Evolutionary conservation across 2,888 invertebrate genomes (phyloP).

Genomic region (Dioctria rufipes): DNA sequence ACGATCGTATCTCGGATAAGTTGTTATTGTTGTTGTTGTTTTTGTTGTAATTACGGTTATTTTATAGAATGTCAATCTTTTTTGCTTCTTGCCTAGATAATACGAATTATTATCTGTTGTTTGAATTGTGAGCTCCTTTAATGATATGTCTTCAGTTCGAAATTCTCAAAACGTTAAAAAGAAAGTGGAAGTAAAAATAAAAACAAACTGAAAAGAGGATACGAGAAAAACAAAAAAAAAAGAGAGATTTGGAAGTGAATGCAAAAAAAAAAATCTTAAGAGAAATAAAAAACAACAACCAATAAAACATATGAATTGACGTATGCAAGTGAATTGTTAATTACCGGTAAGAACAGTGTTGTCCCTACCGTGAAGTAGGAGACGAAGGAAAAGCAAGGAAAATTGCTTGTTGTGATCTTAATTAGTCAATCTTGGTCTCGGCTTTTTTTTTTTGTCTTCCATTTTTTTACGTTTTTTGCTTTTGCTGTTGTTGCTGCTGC

Average conservation of each 20-base stretch:
- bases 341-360: conserved; percentile 28
- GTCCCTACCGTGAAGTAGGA: not conserved
- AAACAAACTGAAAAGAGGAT: not conserved
- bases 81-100: conserved; percentile 1
- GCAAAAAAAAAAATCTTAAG: too few species aligned
- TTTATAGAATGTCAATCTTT: not conserved
- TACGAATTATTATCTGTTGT: not conserved
- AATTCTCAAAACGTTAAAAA: conserved; percentile 24
- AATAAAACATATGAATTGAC: conserved; percentile 15
- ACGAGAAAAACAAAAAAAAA: not conserved
- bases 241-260: not conserved
- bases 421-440: not conserved
- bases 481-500: not conserved
- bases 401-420: conserved; percentile 18
- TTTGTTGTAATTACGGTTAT: conserved; percentile 2
- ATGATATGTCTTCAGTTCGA: conserved; percentile 12
- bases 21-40: not conserved
- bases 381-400: not conserved
- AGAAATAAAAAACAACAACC: not conserved
- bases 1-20: conserved; percentile 4
- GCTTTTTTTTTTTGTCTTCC: not conserved
- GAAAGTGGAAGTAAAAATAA: conserved; percentile 19
- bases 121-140: not conserved
- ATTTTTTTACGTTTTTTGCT: not conserved
- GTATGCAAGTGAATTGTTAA: conserved; percentile 37